Evolutionary conservation across 2,113 vertebrate species (phyloP).

Genomic region (Ranitomeya imitator): DNA sequence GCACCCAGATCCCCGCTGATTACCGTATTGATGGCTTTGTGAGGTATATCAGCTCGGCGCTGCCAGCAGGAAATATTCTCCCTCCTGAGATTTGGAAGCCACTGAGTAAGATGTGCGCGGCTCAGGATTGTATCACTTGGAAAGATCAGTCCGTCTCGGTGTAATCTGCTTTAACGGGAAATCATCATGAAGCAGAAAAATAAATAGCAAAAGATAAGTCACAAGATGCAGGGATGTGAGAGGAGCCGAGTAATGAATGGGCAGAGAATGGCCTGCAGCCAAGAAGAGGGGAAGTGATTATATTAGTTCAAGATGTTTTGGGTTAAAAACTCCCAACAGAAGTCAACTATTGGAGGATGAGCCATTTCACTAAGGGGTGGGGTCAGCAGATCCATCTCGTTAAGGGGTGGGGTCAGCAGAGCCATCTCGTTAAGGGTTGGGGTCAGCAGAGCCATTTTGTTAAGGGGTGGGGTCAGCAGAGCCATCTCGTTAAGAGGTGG

Average conservation of each 20-base stretch:
- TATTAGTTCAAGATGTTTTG: neutral
- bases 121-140: constrained; percentile 4
- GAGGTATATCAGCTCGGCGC: constrained; percentile 4
- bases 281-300: neutral
- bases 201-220: constrained; percentile 24
- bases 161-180: constrained; percentile 38
- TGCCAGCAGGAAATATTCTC: constrained; percentile 17
- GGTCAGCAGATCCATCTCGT: neutral
- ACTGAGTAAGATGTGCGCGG: constrained; percentile 11
- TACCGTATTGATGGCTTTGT: constrained; percentile 33
- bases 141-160: constrained; percentile 16
- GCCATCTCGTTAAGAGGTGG: neutral
- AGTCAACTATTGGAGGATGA: too few relatives aligned
- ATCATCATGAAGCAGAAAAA: constrained; percentile 38
- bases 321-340: too few relatives aligned
- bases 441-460: neutral
- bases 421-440: neutral
- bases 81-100: neutral
- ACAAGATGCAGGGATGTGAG: neutral
- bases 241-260: neutral
- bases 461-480: neutral
- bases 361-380: neutral
- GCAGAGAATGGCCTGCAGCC: neutral
- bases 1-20: constrained; percentile 22
- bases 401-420: neutral